These are phyloP conservation scores for Parotia lawesii DNA, from an alignment of 2,113 vertebrate species.

Conservation along the genomic window DNA sequence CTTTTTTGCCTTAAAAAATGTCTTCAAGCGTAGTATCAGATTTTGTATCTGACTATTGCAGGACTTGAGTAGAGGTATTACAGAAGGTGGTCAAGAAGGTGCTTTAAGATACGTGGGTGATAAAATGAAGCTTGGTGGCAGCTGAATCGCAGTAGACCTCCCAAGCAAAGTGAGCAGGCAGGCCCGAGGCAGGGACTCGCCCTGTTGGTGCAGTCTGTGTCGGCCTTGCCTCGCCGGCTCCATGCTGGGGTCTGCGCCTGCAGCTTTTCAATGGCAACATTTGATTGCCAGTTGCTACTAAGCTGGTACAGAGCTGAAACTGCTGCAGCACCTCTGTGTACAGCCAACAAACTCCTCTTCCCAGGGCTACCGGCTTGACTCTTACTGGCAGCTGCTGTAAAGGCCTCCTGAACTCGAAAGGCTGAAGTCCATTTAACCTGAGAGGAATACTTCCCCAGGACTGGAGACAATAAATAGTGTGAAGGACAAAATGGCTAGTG, in stretches of 20 bases:
- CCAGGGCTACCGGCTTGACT: neutral
- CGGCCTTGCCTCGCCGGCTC: neutral
- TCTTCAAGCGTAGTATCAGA: neutral
- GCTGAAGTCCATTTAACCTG: neutral
- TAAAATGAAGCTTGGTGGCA: neutral
- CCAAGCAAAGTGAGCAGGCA: accelerated
- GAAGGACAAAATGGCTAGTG: neutral
- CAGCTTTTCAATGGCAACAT: accelerated
- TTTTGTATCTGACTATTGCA: neutral
- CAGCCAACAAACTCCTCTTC: accelerated
- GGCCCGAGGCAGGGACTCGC: accelerated
- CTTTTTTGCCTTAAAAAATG: neutral
- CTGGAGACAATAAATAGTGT: neutral
- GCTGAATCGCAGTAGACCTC: no score
- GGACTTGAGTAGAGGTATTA: neutral
- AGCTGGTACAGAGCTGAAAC: neutral
- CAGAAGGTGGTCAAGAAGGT: neutral
- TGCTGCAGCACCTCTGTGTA: accelerated
- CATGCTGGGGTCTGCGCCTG: neutral
- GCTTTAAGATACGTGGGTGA: accelerated
- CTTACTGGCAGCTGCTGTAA: neutral
- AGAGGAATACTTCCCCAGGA: neutral
- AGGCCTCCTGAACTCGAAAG: neutral
- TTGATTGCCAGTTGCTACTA: accelerated
- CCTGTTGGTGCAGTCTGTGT: neutral